phyloP scores from a whole-genome alignment of 2,113 vertebrate species.

The Agapornis roseicollis region DNA sequence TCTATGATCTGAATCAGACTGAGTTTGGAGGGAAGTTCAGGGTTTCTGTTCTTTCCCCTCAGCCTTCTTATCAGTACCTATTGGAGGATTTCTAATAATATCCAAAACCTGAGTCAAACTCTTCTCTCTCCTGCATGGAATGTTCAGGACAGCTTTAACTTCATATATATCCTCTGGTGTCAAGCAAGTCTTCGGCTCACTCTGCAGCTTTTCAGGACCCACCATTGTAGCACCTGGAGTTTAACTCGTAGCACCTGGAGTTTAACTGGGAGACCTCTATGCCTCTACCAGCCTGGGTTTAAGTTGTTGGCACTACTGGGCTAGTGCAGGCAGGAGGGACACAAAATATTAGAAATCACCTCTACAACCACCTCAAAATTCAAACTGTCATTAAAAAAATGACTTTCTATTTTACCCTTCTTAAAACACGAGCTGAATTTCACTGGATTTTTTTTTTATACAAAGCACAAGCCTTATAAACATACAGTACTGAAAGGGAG shows the following conservation, averaged over 20 bases:
- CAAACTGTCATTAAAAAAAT: neutral
- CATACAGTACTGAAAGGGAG: neutral
- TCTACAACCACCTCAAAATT: neutral
- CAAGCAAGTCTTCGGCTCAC: neutral
- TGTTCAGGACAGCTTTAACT: neutral
- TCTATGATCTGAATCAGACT: neutral
- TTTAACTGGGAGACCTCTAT: neutral
- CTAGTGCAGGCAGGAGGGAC: neutral
- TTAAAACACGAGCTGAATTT: neutral
- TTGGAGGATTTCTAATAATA: neutral
- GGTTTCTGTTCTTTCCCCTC: neutral
- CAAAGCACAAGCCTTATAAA: neutral
- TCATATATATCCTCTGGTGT: neutral
- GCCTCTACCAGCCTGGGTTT: neutral
- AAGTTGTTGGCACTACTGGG: neutral
- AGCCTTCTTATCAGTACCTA: neutral
- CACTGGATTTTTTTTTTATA: neutral
- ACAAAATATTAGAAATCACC: neutral
- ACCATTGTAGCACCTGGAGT: neutral
- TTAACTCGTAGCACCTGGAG: neutral
- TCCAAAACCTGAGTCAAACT: neutral
- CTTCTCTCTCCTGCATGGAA: neutral
- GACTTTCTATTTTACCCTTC: neutral
- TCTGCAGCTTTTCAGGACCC: neutral
- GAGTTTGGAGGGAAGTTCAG: neutral